phyloP scores from a whole-genome alignment of 2,888 invertebrate genomes.

The Syritta pipiens region DNA sequence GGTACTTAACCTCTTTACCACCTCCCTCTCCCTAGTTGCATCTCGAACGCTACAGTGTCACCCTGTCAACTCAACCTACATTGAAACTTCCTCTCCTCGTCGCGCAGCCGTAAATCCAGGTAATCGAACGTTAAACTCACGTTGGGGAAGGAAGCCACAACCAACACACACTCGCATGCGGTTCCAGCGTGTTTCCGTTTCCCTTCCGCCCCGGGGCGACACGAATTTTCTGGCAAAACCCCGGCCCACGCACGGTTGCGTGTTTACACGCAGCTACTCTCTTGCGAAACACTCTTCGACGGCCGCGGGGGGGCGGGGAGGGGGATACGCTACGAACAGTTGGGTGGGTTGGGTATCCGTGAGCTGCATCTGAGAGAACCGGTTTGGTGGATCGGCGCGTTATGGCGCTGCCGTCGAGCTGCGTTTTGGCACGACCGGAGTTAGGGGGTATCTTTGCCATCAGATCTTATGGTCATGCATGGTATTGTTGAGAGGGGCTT shows the following conservation, averaged over 20 bases:
- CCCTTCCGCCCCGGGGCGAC: slow-evolving; percentile 19
- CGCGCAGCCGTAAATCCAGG: slow-evolving; percentile 13
- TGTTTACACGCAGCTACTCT: slow-evolving; percentile 22
- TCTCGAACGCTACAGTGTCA: slow-evolving; percentile 3
- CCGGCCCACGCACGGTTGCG: slow-evolving; percentile 44
- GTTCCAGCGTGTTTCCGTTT: slow-evolving; percentile 20
- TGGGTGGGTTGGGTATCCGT: slow-evolving; percentile 51
- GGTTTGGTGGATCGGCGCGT: slow-evolving; percentile 26
- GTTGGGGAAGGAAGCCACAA: too few species aligned
- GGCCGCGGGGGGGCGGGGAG: too few species aligned
- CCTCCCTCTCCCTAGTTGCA: too few species aligned
- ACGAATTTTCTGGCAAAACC: slow-evolving; percentile 17
- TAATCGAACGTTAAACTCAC: slow-evolving; percentile 59
- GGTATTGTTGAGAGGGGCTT: too few species aligned
- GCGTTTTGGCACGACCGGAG: too few species aligned
- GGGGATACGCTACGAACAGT: slow-evolving; percentile 49
- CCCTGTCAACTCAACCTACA: slow-evolving; percentile 54
- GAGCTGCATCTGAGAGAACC: slow-evolving; percentile 33
- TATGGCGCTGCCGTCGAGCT: slow-evolving; percentile 4
- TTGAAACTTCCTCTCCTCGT: slow-evolving; percentile 48
- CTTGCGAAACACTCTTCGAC: slow-evolving; percentile 49
- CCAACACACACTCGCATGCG: too few species aligned
- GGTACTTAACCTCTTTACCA: not conserved
- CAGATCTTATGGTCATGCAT: too few species aligned
- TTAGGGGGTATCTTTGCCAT: too few species aligned